Percentiles rank a stretch among this genome's conserved stretches.
phyloP scores from a whole-genome alignment of 2,113 vertebrate species.

The Colistium nudipinnis region DNA sequence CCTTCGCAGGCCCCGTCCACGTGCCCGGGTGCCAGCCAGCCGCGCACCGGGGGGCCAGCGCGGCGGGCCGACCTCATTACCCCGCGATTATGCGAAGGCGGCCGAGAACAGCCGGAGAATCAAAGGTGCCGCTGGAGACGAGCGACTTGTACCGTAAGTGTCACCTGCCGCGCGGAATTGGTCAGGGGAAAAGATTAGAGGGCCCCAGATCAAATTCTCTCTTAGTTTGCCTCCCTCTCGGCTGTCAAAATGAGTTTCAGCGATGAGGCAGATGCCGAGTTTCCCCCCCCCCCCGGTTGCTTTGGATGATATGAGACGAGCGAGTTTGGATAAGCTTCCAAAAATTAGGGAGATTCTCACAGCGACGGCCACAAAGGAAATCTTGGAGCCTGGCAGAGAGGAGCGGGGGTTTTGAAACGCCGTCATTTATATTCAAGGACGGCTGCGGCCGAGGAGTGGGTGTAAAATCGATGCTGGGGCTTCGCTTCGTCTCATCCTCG shows the following conservation, averaged over 20 bases:
- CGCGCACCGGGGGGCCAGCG: constrained; percentile 22
- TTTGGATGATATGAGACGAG: constrained; percentile 35
- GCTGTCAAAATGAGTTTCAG: constrained; percentile 55
- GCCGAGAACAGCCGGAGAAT: constrained; percentile 70
- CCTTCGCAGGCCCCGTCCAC: constrained; percentile 29
- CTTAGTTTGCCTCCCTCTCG: constrained; percentile 60
- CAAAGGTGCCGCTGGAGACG: constrained; percentile 69
- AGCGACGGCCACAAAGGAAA: constrained; percentile 55
- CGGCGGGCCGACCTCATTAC: constrained; percentile 70
- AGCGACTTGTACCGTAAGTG: constrained; percentile 71
- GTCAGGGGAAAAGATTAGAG: constrained; percentile 61
- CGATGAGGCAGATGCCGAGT: constrained; percentile 58
- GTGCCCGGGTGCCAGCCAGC: constrained; percentile 10
- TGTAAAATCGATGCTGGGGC: constrained; percentile 67
- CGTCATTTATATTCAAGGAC: constrained; percentile 75
- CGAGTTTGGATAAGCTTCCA: constrained; percentile 49
- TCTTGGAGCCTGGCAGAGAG: constrained; percentile 45
- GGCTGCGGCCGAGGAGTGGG: constrained; percentile 59
- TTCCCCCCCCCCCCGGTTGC: constrained; percentile 44
- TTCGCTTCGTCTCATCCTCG: constrained; percentile 61
- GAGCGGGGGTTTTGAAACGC: constrained; percentile 53
- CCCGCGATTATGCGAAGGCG: constrained; percentile 73
- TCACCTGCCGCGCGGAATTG: constrained; percentile 56
- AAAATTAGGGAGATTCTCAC: constrained; percentile 60
- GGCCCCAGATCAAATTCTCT: constrained; percentile 63